Base-by-base conservation (phyloP, 2,113 vertebrate species). In the Elachura formosa region DNA sequence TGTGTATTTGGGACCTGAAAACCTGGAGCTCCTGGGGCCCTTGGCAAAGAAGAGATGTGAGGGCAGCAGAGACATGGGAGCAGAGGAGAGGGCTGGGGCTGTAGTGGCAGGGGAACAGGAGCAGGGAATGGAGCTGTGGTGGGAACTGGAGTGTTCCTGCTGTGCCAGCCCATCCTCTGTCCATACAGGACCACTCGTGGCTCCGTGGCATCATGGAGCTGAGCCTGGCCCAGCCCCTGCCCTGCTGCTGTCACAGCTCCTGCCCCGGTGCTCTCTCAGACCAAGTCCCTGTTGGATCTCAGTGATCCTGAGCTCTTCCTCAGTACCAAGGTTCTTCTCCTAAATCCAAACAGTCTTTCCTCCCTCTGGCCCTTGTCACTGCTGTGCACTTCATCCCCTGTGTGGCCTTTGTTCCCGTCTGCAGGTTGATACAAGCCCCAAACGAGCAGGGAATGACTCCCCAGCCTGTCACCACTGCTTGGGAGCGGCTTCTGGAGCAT, bases 191-290 rank as follows among this genome's bases (percentile, higher is more conserved):
- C 33, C 19, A 3, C 36, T 7, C 2, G 1, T 3, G 77, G 2
- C 8, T 45, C 55, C 0, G 0, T 1, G 11, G 52, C 64, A 0
- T 0, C 0, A 0, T 61, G 67, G 80, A 25, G 4, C 80, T 14
- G 48, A 29, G 45, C 31, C 64, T 17, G 21, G 49, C 33, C 64
- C 7, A 1, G 38, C 41, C 51, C 67, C 10, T 1, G 24, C 22
- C 2, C 21, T 9, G 45, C 1, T 4, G 4, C 61, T 19, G 8
- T 8, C 6, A 11, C 14, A 5, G 16, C 56, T 58, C 45, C 25
- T 15, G 24, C 33, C 6, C 17, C 6, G 29, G 49, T 1, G 48
- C 49, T 45, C 21, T 43, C 55, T 13, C 16, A 76, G 55, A 17
- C 51, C 34, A 1, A 11, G 3, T 5, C 48, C n/a, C 68, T 36